Evolutionary conservation across 2,113 vertebrate genomes (phyloP).

Genomic region (Martes martes): DNA sequence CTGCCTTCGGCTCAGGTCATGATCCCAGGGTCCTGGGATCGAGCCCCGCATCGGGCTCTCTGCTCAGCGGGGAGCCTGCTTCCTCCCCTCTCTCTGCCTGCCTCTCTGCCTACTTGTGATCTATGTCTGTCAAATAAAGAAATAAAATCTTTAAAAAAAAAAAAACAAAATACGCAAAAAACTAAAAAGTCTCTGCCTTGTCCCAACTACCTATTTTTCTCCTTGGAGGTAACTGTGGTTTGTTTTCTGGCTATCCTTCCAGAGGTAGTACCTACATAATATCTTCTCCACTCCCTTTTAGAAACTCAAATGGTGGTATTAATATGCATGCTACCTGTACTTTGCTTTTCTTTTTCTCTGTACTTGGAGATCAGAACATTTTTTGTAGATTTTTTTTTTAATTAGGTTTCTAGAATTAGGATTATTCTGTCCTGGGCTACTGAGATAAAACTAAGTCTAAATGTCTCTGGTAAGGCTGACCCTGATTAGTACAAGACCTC

Average conservation of each 20-base stretch:
- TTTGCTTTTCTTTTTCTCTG: background rate
- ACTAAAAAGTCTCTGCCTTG: background rate
- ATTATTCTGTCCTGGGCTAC: background rate
- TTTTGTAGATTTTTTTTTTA: background rate
- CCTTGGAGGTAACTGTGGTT: background rate
- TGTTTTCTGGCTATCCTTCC: background rate
- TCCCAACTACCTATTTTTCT: background rate
- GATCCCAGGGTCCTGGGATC: no score
- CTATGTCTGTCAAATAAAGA: no score
- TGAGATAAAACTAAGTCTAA: background rate
- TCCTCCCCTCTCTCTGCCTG: no score
- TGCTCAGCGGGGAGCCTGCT: no score
- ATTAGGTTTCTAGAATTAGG: constrained; percentile 36
- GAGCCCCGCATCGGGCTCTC: no score
- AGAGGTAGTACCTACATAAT: background rate
- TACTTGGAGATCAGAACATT: background rate
- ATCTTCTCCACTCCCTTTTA: background rate
- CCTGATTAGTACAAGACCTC: background rate
- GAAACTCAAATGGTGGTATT: background rate
- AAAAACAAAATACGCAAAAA: constrained; percentile 16
- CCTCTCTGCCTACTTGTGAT: no score
- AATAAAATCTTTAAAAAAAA: no score
- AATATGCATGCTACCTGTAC: background rate
- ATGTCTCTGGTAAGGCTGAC: background rate
- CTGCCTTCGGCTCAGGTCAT: no score